These are phyloP conservation scores for Dicrurus megarhynchus DNA, from an alignment of 2,113 vertebrate species.

Conservation along the genomic window DNA sequence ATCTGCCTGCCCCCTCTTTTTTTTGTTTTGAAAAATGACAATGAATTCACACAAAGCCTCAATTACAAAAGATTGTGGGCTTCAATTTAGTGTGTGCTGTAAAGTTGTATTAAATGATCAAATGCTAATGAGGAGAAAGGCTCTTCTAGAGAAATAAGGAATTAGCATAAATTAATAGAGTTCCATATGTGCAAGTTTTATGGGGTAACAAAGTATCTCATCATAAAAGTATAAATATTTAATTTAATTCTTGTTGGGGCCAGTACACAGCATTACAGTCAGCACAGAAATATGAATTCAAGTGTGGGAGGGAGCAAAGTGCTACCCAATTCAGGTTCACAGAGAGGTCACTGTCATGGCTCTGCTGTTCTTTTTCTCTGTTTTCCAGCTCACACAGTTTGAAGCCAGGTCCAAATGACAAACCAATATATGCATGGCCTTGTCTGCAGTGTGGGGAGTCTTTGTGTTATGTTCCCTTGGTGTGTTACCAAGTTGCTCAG, in stretches of 20 bases:
- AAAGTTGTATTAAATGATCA: constrained; percentile 53
- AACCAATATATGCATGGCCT: background rate
- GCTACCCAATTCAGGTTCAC: background rate
- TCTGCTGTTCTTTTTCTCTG: background rate
- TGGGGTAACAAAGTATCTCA: constrained; percentile 61
- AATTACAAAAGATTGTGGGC: constrained; percentile 54
- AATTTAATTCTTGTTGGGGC: constrained; percentile 56
- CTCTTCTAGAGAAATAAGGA: constrained; percentile 48
- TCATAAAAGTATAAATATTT: constrained; percentile 69
- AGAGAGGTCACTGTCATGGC: background rate
- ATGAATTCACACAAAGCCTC: constrained; percentile 9
- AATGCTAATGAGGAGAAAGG: constrained; percentile 56
- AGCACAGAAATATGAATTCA: constrained; percentile 40
- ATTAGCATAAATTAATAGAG: constrained; percentile 69
- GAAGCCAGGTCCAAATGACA: constrained; percentile 1
- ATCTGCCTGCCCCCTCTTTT: background rate
- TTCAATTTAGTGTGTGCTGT: constrained; percentile 39
- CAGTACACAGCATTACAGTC: constrained; percentile 27
- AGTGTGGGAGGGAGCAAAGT: background rate
- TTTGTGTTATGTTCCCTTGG: background rate
- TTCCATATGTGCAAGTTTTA: constrained; percentile 58
- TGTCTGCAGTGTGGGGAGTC: background rate
- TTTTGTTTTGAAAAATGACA: background rate
- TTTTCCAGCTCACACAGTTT: background rate
- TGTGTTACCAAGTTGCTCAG: background rate